A percentile compares a stretch with the other conserved stretches of the same genome.
phyloP scores from a whole-genome alignment of 2,113 vertebrate genomes.

The Pseudopipra pipra region DNA sequence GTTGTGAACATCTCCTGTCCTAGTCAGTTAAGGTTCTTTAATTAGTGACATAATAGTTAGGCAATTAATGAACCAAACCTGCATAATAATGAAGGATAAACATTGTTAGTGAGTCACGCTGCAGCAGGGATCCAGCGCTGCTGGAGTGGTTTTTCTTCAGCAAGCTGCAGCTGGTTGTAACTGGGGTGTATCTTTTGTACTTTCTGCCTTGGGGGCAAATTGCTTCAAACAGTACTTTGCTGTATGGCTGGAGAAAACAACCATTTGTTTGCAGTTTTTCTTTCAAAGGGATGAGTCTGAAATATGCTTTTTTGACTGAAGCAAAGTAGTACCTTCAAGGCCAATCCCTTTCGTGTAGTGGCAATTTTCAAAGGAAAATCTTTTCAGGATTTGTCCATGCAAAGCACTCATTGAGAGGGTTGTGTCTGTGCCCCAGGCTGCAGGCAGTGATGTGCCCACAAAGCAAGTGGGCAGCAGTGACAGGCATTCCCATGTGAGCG shows the following conservation, averaged over 20 bases:
- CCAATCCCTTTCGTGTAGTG: background rate
- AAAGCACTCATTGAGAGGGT: background rate
- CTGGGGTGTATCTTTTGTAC: slow-evolving; percentile 14
- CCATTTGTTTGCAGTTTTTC: background rate
- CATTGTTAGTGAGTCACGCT: slow-evolving; percentile 43
- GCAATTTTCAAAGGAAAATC: background rate
- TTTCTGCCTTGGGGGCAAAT: background rate
- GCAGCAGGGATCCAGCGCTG: background rate
- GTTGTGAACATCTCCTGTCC: background rate
- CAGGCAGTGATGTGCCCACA: background rate
- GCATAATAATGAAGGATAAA: slow-evolving; percentile 16
- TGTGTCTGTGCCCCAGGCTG: background rate
- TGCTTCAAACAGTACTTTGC: background rate
- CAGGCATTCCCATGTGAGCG: background rate
- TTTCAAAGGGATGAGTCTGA: background rate
- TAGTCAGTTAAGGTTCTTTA: background rate
- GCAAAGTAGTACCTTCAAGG: background rate
- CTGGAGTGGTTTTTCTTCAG: background rate
- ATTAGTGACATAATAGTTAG: slow-evolving; percentile 12
- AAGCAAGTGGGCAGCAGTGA: rapidly evolving
- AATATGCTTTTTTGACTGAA: background rate
- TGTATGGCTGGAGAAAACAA: slow-evolving; percentile 30
- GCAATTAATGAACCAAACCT: slow-evolving; percentile 36
- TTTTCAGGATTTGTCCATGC: background rate
- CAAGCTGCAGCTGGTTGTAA: slow-evolving; percentile 51